Base-by-base conservation (phyloP, 2,113 vertebrate genomes). In the Pseudolaguvia tuberculata region DNA sequence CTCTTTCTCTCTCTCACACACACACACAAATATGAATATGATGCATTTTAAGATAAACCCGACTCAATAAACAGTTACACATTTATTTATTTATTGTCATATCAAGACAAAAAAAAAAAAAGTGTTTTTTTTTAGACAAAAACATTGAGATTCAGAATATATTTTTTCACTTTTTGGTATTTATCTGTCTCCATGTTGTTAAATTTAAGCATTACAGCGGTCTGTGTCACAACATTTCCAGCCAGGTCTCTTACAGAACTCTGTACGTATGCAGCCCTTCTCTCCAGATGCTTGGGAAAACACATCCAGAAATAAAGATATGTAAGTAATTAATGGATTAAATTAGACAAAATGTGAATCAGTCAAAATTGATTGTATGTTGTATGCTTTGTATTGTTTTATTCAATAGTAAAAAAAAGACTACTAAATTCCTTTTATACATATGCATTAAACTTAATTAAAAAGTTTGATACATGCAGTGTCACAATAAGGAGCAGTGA, bases 171-270 rank as follows among this genome's bases (percentile, higher is more conserved):
- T 8, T 21, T 11, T 45, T 8, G 20, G 21, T 66, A 21, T 9
- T n/a, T 11, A 4, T 50, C 18, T 76, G 25, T 55, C 25, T 62
- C 78, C 45, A 67, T 57, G 63, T 31, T 51, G 68, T 55, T 65
- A 14, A 39, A n/a, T n/a, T 77, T 75, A 86, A 5, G 20, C 73
- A 29, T 91, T 91, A 75, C 90, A 91, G 29, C 0, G 17, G 78
- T 85, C 2, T 0, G 65, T 76, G 18, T 79, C 0, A 69, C 90
- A 91, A 59, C 90, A 91, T 55, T 2, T 85, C 90, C 90, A 91
- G 15, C 77, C 85, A 0, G 48, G 2, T 7, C 4, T 56, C 0
- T 75, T 20, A 58, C 90, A 91, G 20, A 65, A 53, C 0, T 81
- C 50, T 45, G 81, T 17, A 0, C 4, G 42, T 0, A 77, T 70